Conservation (phyloP, 2,888 invertebrate genomes). For the Lepidochitona cinerea region DNA sequence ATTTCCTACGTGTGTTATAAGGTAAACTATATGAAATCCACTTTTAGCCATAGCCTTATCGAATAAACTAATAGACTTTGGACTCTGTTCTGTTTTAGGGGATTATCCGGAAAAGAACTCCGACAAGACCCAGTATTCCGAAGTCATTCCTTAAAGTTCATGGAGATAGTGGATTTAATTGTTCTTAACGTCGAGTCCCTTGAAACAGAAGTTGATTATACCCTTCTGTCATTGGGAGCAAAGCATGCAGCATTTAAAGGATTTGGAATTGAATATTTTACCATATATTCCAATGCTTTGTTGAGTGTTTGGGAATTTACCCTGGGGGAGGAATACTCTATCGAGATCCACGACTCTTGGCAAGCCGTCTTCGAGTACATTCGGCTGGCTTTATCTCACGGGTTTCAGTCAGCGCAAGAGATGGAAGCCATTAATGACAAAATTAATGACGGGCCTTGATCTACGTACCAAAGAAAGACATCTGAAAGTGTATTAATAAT, state of each 20-base stretch:
- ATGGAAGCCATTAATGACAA: no score
- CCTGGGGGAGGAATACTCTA: conserved; percentile 61
- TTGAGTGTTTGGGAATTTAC: conserved; percentile 55
- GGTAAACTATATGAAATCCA: no score
- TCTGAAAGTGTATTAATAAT: no score
- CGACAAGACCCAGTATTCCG: conserved; percentile 31
- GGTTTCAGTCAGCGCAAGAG: not conserved
- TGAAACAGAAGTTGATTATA: conserved; percentile 39
- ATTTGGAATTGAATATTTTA: conserved; percentile 53
- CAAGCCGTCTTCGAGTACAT: conserved; percentile 47
- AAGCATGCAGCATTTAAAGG: conserved; percentile 53
- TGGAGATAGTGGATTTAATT: conserved; percentile 48
- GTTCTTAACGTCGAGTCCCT: conserved; percentile 50
- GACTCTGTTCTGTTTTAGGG: conserved; percentile 40
- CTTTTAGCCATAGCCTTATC: no score
- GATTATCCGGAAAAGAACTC: conserved; percentile 41
- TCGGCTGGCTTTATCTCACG: not conserved
- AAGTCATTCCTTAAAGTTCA: conserved; percentile 51
- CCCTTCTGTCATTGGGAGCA: conserved; percentile 57
- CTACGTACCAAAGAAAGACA: no score
- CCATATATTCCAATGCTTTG: conserved; percentile 50
- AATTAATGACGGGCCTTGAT: no score
- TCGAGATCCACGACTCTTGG: conserved; percentile 58
- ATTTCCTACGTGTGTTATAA: no score
- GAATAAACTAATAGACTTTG: no score